Conservation (phyloP, 2,113 vertebrate genomes). For the Octodon degus region DNA sequence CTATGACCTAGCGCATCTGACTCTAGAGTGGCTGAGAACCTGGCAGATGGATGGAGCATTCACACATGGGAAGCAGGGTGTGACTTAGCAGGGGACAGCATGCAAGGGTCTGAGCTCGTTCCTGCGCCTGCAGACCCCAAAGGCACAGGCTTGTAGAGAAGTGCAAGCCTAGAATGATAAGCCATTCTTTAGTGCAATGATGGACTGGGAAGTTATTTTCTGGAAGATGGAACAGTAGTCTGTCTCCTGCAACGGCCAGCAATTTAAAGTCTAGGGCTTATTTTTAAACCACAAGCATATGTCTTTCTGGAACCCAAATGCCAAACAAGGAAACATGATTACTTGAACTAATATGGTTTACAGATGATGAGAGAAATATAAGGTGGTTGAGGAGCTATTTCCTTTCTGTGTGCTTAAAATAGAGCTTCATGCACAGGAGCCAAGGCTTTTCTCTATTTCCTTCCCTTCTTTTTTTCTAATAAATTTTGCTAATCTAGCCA, state of each 20-base stretch:
- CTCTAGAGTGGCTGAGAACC: neutral
- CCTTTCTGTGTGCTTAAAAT: neutral
- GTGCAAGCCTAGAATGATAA: neutral
- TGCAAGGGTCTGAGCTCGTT: neutral
- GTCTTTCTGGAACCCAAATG: neutral
- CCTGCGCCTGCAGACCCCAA: neutral
- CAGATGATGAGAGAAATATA: neutral
- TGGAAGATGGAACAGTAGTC: neutral
- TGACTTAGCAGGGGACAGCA: too few relatives aligned
- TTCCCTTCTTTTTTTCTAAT: neutral
- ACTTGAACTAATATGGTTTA: neutral
- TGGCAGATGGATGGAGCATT: neutral
- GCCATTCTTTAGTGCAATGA: neutral
- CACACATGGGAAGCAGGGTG: neutral
- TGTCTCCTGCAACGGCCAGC: neutral
- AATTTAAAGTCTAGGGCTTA: neutral
- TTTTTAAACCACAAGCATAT: neutral
- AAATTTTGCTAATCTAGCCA: conserved; percentile 40
- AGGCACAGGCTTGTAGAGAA: neutral
- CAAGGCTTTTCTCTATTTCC: neutral
- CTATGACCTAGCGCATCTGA: neutral
- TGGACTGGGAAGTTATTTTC: neutral
- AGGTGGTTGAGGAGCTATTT: neutral
- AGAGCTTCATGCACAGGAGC: conserved; percentile 7
- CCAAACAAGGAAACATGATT: conserved; percentile 22